phyloP scores from a whole-genome alignment of 2,888 invertebrate genomes.

The Tubulanus polymorphus region DNA sequence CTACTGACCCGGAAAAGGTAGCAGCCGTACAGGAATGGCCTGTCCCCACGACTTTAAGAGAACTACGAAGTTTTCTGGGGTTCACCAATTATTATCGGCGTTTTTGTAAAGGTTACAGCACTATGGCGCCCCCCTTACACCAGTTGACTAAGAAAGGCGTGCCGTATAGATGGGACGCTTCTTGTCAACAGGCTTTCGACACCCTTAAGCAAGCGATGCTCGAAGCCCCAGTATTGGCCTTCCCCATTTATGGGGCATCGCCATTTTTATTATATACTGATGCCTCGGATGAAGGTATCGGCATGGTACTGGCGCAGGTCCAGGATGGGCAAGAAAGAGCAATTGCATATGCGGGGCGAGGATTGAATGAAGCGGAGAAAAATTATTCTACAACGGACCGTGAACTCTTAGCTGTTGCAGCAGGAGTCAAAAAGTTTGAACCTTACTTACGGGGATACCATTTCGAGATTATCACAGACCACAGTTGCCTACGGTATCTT shows the following conservation, averaged over 20 bases:
- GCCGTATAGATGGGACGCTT: neutral
- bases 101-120: slow-evolving; percentile 6
- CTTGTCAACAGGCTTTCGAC: neutral
- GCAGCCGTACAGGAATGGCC: slow-evolving; percentile 1
- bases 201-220: neutral
- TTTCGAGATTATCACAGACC: neutral
- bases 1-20: slow-evolving; percentile 9
- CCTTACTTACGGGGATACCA: neutral
- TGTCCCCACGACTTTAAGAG: neutral
- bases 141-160: slow-evolving; percentile 1
- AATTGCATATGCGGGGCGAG: neutral
- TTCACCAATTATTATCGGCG: slow-evolving; percentile 10
- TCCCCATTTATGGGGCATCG: neutral
- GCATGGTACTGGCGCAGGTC: neutral
- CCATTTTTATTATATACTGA: neutral
- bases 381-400: neutral
- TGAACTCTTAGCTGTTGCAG: neutral
- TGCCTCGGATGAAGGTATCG: neutral
- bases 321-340: neutral
- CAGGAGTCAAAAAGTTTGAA: neutral
- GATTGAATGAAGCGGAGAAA: neutral
- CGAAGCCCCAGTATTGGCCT: neutral
- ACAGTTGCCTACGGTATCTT: neutral
- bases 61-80: slow-evolving; percentile 7
- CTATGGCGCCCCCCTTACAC: slow-evolving; percentile 6